These are phyloP conservation scores for Aricia agestis DNA, from an alignment of 1,140 invertebrate species.

Conservation along the genomic window DNA sequence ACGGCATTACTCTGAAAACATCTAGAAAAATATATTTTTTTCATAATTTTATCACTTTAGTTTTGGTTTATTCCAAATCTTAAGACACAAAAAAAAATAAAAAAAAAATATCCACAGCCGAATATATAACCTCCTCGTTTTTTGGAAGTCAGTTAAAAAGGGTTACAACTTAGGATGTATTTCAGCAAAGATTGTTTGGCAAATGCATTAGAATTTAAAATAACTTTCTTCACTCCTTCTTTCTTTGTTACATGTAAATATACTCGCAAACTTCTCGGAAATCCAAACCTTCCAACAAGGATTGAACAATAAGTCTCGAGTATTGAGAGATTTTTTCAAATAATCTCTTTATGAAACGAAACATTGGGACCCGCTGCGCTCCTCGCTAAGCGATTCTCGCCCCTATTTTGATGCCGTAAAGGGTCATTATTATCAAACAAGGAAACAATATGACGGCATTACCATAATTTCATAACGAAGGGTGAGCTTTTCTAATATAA, in stretches of 20 bases:
- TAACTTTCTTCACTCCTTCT: neutral
- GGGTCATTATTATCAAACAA: conserved; percentile 2
- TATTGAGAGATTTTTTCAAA: conserved; percentile 40
- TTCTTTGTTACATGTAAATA: neutral
- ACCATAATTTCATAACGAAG: conserved; percentile 67
- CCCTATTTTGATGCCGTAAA: conserved; percentile 35
- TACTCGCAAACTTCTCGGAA: neutral
- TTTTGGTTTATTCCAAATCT: no score
- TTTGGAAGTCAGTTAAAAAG: no score
- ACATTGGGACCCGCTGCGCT: neutral
- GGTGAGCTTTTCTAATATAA: conserved; percentile 54
- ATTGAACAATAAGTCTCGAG: conserved; percentile 4
- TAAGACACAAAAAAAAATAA: no score
- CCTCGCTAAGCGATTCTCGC: conserved; percentile 26
- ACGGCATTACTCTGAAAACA: no score
- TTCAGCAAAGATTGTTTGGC: no score
- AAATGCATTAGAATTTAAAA: neutral
- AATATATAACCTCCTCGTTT: no score
- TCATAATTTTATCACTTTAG: no score
- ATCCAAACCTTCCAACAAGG: neutral
- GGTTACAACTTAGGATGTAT: no score
- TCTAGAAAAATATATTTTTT: no score
- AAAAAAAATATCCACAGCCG: no score
- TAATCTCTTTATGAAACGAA: conserved; percentile 58
- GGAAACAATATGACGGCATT: conserved; percentile 39